Evolutionary conservation across 2,113 vertebrate species (phyloP), one percentile per base, ranked within the genome.

Genomic region (Paradoxurus hermaphroditus): DNA sequence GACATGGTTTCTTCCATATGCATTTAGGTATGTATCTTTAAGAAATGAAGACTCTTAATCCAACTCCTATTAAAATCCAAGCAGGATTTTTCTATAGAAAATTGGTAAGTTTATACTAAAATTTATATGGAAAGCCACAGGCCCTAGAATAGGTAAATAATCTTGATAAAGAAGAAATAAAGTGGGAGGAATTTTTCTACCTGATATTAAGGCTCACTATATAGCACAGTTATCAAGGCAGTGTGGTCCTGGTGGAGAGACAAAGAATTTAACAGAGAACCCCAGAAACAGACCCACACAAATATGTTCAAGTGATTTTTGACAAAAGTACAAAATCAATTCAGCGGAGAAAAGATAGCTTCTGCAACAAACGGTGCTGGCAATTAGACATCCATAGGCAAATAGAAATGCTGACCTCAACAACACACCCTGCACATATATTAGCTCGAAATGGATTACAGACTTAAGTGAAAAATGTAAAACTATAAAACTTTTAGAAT

Each of bases 401-500:
- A 83, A n/a, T 18, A 27, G 51, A 18, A 72, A 63, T 2, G 5
- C 8, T 83, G 31, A 83, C 41, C 31, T 46, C 85, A 72, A 81
- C 51, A 29, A 59, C 70, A 53, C 3, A 70, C n/a, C 25, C 59
- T 90, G 75, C 12, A 78, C 4, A 39, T 5, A 56, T 41, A 72
- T 23, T 63, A 92, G 92, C 36, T 85, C 31, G 87, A 87, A 63
- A 59, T 23, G 29, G 41, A 77, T 41, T 41, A 81, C 19, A 85
- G 16, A 77, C 13, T 67, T 86, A 82, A n/a, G 62, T 27, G 23
- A 70, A 82, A 94, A 96, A 96, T 36, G 14, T 39, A 84, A 88
- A 91, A 84, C 41, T 84, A 84, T 15, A 90, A 89, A 63, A n/a
- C 16, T 90, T 78, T 86, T 67, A 91, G 41, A 90, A 94, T 25